These are phyloP conservation scores for Trypoxylus dichotomus DNA, from an alignment of 1,140 invertebrate species.

Conservation along the genomic window DNA sequence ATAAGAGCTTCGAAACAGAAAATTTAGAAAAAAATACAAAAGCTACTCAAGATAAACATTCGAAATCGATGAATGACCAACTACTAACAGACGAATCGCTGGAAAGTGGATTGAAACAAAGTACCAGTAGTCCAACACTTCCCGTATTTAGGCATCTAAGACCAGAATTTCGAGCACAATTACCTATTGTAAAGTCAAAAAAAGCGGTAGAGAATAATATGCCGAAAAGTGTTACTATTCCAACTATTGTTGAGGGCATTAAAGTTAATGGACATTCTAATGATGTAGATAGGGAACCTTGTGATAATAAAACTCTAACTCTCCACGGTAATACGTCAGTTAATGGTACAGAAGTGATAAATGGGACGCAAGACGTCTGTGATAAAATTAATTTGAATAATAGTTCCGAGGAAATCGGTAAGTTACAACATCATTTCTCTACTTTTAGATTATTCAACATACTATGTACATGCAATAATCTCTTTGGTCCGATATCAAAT, in stretches of 20 bases:
- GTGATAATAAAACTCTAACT: constrained; percentile 19
- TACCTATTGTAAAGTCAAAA: constrained; percentile 67
- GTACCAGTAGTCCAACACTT: constrained; percentile 55
- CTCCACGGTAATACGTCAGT: neutral
- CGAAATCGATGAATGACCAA: constrained; percentile 48
- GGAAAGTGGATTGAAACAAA: constrained; percentile 42
- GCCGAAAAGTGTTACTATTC: constrained; percentile 49
- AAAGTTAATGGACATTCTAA: constrained; percentile 43
- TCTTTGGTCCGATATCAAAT: no score
- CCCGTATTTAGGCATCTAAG: constrained; percentile 79
- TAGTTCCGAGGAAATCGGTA: constrained; percentile 1
- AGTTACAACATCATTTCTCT: neutral
- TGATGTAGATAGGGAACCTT: constrained; percentile 30
- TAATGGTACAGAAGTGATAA: neutral
- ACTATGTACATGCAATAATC: no score
- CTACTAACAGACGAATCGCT: constrained; percentile 38
- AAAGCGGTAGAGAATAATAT: constrained; percentile 36
- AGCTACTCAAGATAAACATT: constrained; percentile 43
- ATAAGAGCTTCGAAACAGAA: neutral
- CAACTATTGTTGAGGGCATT: constrained; percentile 41
- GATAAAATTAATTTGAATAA: neutral
- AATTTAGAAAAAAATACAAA: constrained; percentile 4
- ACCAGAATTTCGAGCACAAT: constrained; percentile 81
- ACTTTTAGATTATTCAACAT: no score
- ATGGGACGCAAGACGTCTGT: constrained; percentile 26